Evolutionary conservation across 2,113 vertebrate species (phyloP).

Genomic region (Panthera tigris): DNA sequence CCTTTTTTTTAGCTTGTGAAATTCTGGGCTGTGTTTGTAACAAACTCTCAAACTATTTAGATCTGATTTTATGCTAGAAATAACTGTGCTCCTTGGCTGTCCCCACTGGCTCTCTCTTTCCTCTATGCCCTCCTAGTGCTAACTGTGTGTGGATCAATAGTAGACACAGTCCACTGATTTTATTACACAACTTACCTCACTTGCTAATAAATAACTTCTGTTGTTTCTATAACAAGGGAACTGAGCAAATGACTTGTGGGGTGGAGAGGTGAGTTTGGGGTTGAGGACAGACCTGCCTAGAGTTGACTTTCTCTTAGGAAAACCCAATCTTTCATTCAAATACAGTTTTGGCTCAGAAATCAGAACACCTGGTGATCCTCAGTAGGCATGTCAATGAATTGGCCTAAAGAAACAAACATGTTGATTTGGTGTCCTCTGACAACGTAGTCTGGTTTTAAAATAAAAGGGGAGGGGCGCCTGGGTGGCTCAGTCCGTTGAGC

Average conservation of each 20-base stretch:
- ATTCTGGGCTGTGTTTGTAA: not conserved
- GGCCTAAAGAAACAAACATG: not conserved
- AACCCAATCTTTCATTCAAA: conserved; percentile 27
- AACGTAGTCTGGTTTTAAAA: conserved; percentile 27
- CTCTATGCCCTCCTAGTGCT: not conserved
- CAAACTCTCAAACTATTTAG: not conserved
- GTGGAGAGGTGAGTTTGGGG: not conserved
- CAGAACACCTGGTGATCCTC: not conserved
- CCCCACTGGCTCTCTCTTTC: not conserved
- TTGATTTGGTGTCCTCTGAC: not conserved
- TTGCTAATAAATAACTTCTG: conserved; percentile 14
- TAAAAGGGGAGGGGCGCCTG: not conserved
- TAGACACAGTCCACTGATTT: not conserved
- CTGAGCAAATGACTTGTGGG: not conserved
- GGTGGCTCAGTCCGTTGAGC: too few relatives aligned
- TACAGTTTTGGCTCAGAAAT: not conserved
- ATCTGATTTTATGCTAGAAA: not conserved
- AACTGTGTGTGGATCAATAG: not conserved
- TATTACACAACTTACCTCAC: not conserved
- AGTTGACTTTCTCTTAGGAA: conserved; percentile 23
- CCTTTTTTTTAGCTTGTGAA: not conserved
- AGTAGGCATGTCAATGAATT: not conserved
- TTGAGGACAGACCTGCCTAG: not conserved
- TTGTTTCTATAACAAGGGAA: not conserved
- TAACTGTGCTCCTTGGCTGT: not conserved